These are phyloP conservation scores for Philotrypesis tridentata DNA, from an alignment of 1,140 invertebrate species.

Conservation along the genomic window DNA sequence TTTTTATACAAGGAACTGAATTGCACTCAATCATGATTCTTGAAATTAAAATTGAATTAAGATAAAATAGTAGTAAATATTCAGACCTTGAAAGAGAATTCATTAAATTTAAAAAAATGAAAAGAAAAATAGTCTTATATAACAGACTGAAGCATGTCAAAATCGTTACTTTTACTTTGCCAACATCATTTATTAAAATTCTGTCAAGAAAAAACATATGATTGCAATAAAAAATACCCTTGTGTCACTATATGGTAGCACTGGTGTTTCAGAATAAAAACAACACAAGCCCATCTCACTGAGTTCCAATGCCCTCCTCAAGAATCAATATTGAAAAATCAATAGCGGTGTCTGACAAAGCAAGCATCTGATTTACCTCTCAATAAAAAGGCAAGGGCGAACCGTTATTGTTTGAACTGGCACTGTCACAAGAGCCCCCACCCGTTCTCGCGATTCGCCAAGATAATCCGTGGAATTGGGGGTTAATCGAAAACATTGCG, in stretches of 20 bases:
- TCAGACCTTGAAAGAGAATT: neutral
- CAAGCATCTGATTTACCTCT: neutral
- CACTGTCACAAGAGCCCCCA: neutral
- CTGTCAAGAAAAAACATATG: neutral
- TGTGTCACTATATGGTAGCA: neutral
- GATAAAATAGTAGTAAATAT: neutral
- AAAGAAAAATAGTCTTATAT: neutral
- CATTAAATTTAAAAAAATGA: neutral
- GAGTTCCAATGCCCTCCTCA: neutral
- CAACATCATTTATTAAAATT: neutral
- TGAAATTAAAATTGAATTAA: neutral
- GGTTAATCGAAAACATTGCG: constrained; percentile 23
- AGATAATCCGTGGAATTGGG: neutral
- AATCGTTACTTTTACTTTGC: neutral
- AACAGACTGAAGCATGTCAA: neutral
- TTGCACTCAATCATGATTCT: neutral
- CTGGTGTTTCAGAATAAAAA: neutral
- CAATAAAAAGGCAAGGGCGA: constrained; percentile 2
- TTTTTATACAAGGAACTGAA: neutral
- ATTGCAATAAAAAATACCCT: neutral
- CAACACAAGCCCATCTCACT: neutral
- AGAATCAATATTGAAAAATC: constrained; percentile 41
- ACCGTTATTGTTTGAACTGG: neutral
- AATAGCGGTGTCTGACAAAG: constrained; percentile 2
- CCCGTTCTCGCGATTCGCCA: neutral